These are phyloP conservation scores for Lepus timidus DNA, from an alignment of 2,113 vertebrate species.

Conservation along the genomic window DNA sequence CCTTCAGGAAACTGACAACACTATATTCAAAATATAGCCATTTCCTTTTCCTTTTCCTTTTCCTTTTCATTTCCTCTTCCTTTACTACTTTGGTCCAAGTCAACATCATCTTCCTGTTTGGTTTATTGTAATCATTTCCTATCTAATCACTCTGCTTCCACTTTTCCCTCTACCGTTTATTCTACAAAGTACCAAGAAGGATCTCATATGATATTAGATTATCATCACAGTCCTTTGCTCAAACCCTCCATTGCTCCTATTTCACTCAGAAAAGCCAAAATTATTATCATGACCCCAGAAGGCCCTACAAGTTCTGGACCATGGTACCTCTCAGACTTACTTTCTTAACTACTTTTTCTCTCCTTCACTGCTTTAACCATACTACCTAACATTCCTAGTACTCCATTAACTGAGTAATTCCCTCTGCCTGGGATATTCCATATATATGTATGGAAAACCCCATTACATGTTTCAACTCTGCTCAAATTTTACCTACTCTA, in stretches of 20 bases:
- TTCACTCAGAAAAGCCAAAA: slow-evolving; percentile 8
- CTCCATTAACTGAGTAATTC: neutral
- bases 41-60: neutral
- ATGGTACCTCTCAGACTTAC: neutral
- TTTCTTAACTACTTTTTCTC: neutral
- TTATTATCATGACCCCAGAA: neutral
- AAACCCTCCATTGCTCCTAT: neutral
- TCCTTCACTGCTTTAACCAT: neutral
- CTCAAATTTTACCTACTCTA: neutral
- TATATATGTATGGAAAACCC: neutral
- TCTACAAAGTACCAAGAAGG: neutral
- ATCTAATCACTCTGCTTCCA: neutral
- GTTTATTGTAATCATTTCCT: neutral
- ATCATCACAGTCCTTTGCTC: neutral
- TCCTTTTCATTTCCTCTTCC: neutral
- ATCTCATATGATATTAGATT: neutral
- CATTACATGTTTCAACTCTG: neutral
- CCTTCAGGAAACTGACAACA: neutral
- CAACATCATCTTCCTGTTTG: neutral
- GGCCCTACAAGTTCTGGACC: neutral
- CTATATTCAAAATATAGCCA: neutral
- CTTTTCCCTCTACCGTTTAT: neutral
- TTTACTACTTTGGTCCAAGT: neutral
- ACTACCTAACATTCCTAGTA: neutral
- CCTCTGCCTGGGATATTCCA: neutral